phyloP scores from a whole-genome alignment of 2,797 vertebrate genomes.

The Lepus townsendii region DNA sequence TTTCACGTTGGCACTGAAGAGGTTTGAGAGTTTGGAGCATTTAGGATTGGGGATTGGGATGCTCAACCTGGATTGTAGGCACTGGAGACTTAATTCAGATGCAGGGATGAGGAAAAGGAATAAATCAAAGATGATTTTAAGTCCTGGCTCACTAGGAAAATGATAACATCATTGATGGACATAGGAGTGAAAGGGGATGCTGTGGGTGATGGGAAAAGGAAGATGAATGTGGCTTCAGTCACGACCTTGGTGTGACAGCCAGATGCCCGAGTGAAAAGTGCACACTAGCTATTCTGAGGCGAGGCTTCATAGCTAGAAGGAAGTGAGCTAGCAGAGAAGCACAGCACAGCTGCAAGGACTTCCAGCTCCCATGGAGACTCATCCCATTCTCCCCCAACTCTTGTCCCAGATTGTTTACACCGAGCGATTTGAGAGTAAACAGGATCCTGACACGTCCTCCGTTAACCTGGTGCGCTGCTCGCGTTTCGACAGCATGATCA shows the following conservation, averaged over 20 bases:
- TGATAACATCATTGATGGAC: background rate
- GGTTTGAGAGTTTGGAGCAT: too few relatives aligned
- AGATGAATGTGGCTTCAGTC: background rate
- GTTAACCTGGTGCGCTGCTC: conserved; percentile 67
- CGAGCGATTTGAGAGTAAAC: conserved; percentile 67
- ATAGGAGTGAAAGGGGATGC: background rate
- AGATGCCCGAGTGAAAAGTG: background rate
- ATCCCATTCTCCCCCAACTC: background rate
- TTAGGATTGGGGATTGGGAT: too few relatives aligned
- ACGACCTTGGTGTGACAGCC: background rate
- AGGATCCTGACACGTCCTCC: background rate
- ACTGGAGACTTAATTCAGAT: background rate
- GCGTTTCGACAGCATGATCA: background rate
- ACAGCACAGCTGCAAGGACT: background rate
- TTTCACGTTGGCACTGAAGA: too few relatives aligned
- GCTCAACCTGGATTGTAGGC: background rate
- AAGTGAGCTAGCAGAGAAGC: background rate
- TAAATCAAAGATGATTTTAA: background rate
- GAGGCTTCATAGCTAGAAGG: background rate
- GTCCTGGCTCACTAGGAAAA: background rate
- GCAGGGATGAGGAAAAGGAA: background rate
- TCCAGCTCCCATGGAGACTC: background rate
- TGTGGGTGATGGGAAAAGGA: background rate
- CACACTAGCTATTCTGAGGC: background rate
- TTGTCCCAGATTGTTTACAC: conserved; percentile 73